Evolutionary conservation across 1,140 invertebrate species (phyloP).

Genomic region (Temnothorax longispinosus): DNA sequence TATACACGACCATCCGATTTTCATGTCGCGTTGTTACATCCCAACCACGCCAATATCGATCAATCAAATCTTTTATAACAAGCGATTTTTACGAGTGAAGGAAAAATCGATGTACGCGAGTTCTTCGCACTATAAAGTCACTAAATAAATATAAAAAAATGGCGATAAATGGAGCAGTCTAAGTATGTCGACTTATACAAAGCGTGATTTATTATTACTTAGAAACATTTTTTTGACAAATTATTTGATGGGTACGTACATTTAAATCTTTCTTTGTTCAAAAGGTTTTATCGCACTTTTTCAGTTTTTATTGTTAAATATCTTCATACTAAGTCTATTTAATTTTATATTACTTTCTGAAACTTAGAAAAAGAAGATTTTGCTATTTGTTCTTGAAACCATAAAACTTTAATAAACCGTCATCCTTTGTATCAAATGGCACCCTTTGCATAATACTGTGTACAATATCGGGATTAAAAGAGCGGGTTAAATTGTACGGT

Average conservation of each 20-base stretch:
- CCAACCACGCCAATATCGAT: slow-evolving; percentile 25
- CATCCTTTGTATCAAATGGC: not conserved
- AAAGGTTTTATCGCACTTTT: not conserved
- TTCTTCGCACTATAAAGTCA: not conserved
- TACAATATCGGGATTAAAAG: not conserved
- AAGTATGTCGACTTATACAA: not conserved
- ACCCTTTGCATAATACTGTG: not conserved
- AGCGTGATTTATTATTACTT: not conserved
- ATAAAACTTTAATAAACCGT: not conserved
- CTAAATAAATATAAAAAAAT: not conserved
- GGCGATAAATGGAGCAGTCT: not conserved
- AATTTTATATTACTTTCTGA: not conserved
- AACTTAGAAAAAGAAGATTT: not conserved
- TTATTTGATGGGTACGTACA: not conserved
- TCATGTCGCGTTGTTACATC: not conserved
- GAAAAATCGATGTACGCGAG: slow-evolving; percentile 10
- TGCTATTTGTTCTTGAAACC: not conserved
- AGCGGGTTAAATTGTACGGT: not conserved
- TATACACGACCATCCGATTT: not conserved
- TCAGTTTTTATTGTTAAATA: not conserved
- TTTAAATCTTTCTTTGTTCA: not conserved
- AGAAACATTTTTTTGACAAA: not conserved
- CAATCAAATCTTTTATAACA: slow-evolving; percentile 27
- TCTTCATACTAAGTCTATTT: not conserved
- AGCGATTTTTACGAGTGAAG: slow-evolving; percentile 23